A percentile compares a stretch with the other conserved stretches of the same genome.
phyloP scores from a whole-genome alignment of 2,797 vertebrate species.

The Danio aesculapii region DNA sequence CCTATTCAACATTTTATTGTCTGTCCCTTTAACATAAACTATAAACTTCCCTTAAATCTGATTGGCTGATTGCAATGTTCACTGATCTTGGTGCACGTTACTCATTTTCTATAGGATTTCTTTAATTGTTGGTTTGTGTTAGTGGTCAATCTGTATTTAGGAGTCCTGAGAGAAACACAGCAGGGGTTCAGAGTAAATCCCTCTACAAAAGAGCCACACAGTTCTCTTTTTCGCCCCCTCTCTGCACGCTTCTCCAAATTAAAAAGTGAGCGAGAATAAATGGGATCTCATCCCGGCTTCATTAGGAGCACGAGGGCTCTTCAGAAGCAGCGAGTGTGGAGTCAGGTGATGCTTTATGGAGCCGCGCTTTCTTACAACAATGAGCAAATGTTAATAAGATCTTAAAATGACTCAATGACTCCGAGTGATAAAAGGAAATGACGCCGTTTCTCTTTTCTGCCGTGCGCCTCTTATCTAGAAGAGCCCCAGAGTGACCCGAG shows the following conservation, averaged over 20 bases:
- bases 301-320: constrained; percentile 20
- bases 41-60: too few relatives aligned
- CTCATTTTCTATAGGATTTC: too few relatives aligned
- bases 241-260: constrained; percentile 56
- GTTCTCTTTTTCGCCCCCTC: neutral
- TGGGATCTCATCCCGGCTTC: neutral
- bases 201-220: constrained; percentile 27
- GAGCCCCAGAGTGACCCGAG: neutral
- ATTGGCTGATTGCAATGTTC: too few relatives aligned
- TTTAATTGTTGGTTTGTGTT: too few relatives aligned
- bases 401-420: constrained; percentile 16
- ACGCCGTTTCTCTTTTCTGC: constrained; percentile 1
- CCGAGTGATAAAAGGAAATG: constrained; percentile 21
- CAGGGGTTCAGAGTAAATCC: constrained; percentile 60
- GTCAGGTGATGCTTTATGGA: constrained; percentile 39
- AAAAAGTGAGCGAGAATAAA: constrained; percentile 44
- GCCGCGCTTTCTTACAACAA: constrained; percentile 43
- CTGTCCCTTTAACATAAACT: too few relatives aligned
- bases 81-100: too few relatives aligned
- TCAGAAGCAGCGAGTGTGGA: constrained; percentile 9
- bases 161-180: neutral
- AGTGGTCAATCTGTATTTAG: neutral
- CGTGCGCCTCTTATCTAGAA: neutral
- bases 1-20: too few relatives aligned
- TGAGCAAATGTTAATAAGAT: constrained; percentile 48